These are phyloP conservation scores for Idaea dimidiata DNA, from an alignment of 2,888 invertebrate species.

Conservation along the genomic window DNA sequence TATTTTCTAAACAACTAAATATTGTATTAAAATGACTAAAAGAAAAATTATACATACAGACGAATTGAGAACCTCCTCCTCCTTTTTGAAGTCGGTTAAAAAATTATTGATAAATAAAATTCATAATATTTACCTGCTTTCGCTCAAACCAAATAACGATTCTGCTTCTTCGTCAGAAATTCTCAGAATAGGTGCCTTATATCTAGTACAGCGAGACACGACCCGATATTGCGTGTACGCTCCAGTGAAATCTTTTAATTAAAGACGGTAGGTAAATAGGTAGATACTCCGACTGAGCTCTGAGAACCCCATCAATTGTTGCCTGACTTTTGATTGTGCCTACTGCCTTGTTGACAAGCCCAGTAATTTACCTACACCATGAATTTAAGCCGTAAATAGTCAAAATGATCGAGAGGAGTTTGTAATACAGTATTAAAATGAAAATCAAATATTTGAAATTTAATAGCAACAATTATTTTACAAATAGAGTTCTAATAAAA, in stretches of 20 bases:
- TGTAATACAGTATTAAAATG: not conserved
- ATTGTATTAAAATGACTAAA: no score
- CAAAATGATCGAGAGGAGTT: not conserved
- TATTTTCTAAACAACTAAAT: no score
- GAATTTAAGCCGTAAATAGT: not conserved
- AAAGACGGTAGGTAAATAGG: conserved; percentile 51
- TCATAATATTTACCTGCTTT: not conserved
- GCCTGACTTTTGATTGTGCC: conserved; percentile 70
- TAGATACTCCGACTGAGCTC: not conserved
- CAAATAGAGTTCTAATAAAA: not conserved
- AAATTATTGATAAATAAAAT: not conserved
- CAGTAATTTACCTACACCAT: conserved; percentile 23
- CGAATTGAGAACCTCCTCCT: no score
- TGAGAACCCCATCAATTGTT: conserved; percentile 64
- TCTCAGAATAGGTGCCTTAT: conserved; percentile 32
- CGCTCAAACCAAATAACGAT: not conserved
- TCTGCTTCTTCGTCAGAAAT: conserved; percentile 7
- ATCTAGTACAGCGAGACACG: conserved; percentile 36
- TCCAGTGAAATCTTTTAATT: conserved; percentile 77
- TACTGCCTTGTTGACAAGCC: conserved; percentile 55
- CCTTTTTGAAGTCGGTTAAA: no score
- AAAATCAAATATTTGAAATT: not conserved
- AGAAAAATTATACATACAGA: no score
- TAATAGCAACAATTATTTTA: not conserved
- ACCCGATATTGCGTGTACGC: conserved; percentile 68